Conservation (phyloP, 2,888 invertebrate species). For the Cacoxenus indagator region DNA sequence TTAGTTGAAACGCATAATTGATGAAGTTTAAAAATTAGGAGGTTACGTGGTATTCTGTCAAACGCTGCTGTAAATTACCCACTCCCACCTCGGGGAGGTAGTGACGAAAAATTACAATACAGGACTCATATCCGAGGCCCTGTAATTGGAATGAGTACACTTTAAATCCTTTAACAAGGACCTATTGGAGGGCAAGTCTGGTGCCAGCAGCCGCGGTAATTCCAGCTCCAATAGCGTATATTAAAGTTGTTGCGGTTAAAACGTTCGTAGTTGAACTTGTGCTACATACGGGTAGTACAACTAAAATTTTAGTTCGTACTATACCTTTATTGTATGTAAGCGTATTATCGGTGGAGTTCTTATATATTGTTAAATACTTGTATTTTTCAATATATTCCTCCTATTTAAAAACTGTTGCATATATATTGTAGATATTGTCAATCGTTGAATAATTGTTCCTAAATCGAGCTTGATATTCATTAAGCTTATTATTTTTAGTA, state of each 20-base stretch:
- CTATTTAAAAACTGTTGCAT: constrained; percentile 42
- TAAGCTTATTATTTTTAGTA: too few relatives aligned
- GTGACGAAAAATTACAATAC: constrained; percentile 78
- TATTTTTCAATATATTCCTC: constrained; percentile 38
- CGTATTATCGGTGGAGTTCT: constrained; percentile 38
- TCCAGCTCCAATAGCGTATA: constrained; percentile 71
- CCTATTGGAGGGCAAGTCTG: constrained; percentile 44
- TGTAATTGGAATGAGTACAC: constrained; percentile 46
- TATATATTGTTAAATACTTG: constrained; percentile 37
- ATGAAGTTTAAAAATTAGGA: too few relatives aligned
- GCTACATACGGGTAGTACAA: constrained; percentile 39
- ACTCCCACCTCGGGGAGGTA: constrained; percentile 68
- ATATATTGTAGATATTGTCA: too few relatives aligned
- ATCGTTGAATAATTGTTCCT: too few relatives aligned
- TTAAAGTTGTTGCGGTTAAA: constrained; percentile 81
- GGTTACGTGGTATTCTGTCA: too few relatives aligned
- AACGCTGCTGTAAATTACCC: too few relatives aligned
- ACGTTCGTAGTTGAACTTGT: constrained; percentile 70
- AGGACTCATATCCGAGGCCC: constrained; percentile 43
- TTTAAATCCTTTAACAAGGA: constrained; percentile 45
- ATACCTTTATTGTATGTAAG: constrained; percentile 39
- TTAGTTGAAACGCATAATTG: too few relatives aligned
- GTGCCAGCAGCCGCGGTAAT: constrained; percentile 48
- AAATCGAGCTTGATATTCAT: too few relatives aligned
- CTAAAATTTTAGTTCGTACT: constrained; percentile 38